These are phyloP conservation scores for Ctenopoma kingsleyae DNA, from an alignment of 2,797 vertebrate genomes.

Conservation along the genomic window DNA sequence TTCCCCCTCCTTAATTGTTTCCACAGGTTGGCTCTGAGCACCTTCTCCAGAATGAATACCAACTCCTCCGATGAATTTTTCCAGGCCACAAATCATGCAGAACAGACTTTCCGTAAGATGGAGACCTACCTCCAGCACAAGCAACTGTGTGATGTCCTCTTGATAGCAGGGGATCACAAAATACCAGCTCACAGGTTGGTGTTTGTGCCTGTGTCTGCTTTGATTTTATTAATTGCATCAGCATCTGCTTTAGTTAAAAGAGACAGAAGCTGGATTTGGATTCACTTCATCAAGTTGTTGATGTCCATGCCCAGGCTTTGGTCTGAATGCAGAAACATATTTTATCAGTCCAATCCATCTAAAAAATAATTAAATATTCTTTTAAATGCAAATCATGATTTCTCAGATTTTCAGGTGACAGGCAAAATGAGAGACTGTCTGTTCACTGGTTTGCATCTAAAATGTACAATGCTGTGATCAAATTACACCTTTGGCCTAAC, in stretches of 20 bases:
- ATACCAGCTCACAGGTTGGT: conserved; percentile 96
- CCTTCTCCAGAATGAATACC: conserved; percentile 88
- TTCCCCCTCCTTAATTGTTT: conserved; percentile 31
- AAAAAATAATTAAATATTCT: conserved; percentile 23
- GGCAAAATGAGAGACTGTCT: conserved; percentile 15
- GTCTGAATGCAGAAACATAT: conserved; percentile 26
- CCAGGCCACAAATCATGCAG: conserved; percentile 92
- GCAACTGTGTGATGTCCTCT: conserved; percentile 95
- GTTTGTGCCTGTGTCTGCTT: conserved; percentile 46
- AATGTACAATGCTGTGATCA: conserved; percentile 36
- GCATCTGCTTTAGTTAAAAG: conserved; percentile 27
- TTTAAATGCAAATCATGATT: conserved; percentile 50
- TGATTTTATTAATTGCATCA: conserved; percentile 59
- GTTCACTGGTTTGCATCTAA: conserved; percentile 51
- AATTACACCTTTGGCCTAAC: conserved; percentile 46
- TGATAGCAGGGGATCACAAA: conserved; percentile 93
- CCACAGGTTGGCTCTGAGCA: conserved; percentile 86
- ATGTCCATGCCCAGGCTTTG: conserved; percentile 23
- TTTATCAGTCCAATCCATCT: conserved; percentile 7
- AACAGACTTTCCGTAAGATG: conserved; percentile 96
- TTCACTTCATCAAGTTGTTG: conserved; percentile 51
- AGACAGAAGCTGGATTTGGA: conserved; percentile 28
- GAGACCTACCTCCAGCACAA: conserved; percentile 97
- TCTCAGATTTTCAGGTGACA: conserved; percentile 12
- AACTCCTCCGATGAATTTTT: conserved; percentile 92